phyloP scores from a whole-genome alignment of 2,113 vertebrate genomes.

The Brachyhypopomus gauderio region DNA sequence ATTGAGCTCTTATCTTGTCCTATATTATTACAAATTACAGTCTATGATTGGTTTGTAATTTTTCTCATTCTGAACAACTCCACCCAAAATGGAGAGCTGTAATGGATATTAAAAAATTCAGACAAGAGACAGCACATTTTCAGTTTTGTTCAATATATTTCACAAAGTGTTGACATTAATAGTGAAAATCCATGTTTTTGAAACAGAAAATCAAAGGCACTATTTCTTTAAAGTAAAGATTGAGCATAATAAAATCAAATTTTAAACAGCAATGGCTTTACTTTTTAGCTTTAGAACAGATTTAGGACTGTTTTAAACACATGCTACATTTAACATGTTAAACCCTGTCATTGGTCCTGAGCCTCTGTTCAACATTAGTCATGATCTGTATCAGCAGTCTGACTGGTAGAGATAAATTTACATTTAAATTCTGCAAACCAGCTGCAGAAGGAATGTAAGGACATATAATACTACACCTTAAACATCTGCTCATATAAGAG shows the following conservation, averaged over 20 bases:
- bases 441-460: constrained; percentile 72
- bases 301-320: constrained; percentile 11
- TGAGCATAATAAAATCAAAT: constrained; percentile 3
- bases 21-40: not conserved
- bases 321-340: not conserved
- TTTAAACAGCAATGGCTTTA: not conserved
- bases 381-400: constrained; percentile 59
- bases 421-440: constrained; percentile 73
- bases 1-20: not conserved
- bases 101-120: not conserved
- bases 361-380: constrained; percentile 56
- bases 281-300: too few species aligned
- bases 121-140: not conserved
- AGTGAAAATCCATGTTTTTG: not conserved
- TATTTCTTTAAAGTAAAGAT: not conserved
- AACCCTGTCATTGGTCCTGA: constrained; percentile 15
- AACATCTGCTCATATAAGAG: constrained; percentile 64
- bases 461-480: constrained; percentile 58
- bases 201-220: constrained; percentile 1
- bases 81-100: not conserved
- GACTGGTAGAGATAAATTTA: constrained; percentile 56
- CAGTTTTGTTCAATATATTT: constrained; percentile 17
- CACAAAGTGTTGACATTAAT: constrained; percentile 20
- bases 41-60: not conserved
- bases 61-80: not conserved